Evolutionary conservation across 2,113 vertebrate species (phyloP).

Genomic region (Chrysemys picta): DNA sequence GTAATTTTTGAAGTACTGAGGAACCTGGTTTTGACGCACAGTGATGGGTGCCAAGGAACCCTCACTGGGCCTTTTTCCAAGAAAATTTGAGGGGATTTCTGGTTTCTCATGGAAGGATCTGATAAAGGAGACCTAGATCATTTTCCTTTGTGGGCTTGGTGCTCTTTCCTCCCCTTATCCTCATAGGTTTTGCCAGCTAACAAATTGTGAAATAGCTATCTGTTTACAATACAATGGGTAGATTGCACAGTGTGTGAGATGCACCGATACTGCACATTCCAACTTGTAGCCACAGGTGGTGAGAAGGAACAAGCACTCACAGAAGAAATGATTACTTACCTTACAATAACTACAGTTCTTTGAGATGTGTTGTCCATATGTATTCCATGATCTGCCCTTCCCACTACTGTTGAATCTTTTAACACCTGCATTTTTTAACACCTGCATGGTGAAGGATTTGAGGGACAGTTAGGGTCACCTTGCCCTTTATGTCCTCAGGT

Average conservation of each 20-base stretch:
- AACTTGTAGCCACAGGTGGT: neutral
- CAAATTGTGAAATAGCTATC: neutral
- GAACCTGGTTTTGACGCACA: neutral
- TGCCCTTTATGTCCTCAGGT: neutral
- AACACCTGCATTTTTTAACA: neutral
- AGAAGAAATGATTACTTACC: neutral
- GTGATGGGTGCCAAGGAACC: neutral
- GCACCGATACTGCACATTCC: neutral
- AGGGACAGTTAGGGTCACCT: neutral
- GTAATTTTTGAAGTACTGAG: neutral
- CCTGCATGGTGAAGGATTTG: neutral
- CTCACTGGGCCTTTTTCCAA: neutral
- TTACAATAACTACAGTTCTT: neutral
- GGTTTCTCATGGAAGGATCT: neutral
- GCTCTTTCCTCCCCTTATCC: too few species aligned
- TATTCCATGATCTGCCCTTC: neutral
- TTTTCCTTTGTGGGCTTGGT: neutral
- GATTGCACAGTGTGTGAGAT: neutral
- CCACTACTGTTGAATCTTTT: neutral
- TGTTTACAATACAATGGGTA: neutral
- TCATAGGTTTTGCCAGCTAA: neutral
- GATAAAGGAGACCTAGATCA: neutral
- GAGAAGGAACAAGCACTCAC: neutral
- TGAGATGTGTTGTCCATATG: neutral
- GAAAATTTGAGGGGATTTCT: neutral